Base-by-base conservation (phyloP, 2,113 vertebrate genomes). In the Riparia riparia region DNA sequence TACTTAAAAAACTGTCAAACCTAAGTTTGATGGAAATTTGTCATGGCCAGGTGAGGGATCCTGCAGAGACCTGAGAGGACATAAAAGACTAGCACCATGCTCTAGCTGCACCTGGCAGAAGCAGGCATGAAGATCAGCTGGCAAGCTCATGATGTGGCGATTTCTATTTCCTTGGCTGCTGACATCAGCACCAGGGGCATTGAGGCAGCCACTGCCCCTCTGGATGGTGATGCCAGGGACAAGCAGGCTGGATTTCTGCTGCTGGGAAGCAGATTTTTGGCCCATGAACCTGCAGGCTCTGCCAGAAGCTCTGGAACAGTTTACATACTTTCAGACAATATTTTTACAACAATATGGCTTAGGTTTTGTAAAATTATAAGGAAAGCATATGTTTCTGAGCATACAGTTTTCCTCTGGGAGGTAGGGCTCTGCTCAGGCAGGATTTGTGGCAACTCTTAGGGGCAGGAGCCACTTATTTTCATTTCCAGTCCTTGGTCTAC, bases 181-280 rank as follows among this genome's bases (percentile, higher is more conserved):
- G 65, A 26, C 61, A 3, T 37, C 54, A 63, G 83, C 2, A 0
- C 44, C 1, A 5, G 47, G 16, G 56, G 57, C 2, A 1, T 2
- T 0, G 5, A 70, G 44, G 16, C 57, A 60, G 64, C 54, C 51
- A 1, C 0, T 5, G 6, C 34, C 41, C 41, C 34, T 53, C 0
- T 0, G 5, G 29, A 4, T 34, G 47, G 28, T 8, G 8, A 7
- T 71, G 34, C 86, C 61, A 25, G 51, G 47, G 39, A 81, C 17
- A 34, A n/a, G 37, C 37, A 18, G 65, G 80, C 51, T 71, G 56
- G 12, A 70, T 83, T 81, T 2, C 3, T 51, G 41, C 65, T 92
- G 45, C 81, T 82, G 34, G 37, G 37, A 72, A 72, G 31, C 61
- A 26, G 57, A 31, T 74, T 90, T 82, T 82, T 94, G 91, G 80